Conservation (phyloP, 2,797 vertebrate species). For the Monodelphis domestica region DNA sequence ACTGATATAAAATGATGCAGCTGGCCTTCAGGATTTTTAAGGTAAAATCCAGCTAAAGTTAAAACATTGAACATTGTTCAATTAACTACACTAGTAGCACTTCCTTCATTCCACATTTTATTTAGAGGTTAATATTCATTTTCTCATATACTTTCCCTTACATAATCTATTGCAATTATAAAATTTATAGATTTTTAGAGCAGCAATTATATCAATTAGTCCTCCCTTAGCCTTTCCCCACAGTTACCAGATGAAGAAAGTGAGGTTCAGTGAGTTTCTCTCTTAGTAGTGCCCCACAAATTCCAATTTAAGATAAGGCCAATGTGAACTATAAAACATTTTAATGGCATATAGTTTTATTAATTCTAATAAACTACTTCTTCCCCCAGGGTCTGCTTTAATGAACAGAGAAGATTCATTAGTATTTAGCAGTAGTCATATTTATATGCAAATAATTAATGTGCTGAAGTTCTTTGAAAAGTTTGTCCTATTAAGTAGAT, state of each 20-base stretch:
- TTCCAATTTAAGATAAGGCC: background rate
- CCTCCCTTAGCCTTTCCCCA: background rate
- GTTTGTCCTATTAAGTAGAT: conserved; percentile 59
- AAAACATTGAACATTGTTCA: background rate
- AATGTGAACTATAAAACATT: conserved; percentile 20
- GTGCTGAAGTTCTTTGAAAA: conserved; percentile 32
- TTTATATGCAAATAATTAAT: conserved; percentile 54
- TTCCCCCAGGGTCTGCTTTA: background rate
- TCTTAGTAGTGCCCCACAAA: background rate
- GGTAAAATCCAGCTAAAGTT: background rate
- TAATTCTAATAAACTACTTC: conserved; percentile 30
- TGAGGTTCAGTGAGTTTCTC: background rate
- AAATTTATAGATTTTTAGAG: background rate
- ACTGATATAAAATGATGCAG: background rate
- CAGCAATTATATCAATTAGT: background rate
- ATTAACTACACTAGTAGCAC: background rate
- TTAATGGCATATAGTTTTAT: conserved; percentile 36
- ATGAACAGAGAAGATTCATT: conserved; percentile 44
- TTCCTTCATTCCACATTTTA: background rate
- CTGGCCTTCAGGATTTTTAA: background rate
- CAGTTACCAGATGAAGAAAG: background rate
- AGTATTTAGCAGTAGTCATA: conserved; percentile 50
- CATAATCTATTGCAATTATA: background rate
- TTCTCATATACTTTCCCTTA: background rate
- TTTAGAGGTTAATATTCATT: background rate